Conservation (phyloP, 2,113 vertebrate species). For the Perca schrenkii region DNA sequence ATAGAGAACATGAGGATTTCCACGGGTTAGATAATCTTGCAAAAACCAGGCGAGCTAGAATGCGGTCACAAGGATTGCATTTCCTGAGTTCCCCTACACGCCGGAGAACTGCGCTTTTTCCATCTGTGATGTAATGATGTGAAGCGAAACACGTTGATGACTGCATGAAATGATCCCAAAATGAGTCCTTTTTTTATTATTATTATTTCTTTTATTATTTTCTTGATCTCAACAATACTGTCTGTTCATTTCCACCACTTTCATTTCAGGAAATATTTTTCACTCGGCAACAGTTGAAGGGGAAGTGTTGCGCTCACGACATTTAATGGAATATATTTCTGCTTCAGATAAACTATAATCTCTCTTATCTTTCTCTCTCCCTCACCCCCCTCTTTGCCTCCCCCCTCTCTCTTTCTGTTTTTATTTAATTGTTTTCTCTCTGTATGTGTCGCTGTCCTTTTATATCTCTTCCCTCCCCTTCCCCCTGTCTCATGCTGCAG, state of each 20-base stretch:
- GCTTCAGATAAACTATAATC: conserved; percentile 62
- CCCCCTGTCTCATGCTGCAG: conserved; percentile 61
- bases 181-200: conserved; percentile 2
- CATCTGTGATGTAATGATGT: background rate
- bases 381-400: background rate
- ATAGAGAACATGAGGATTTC: background rate
- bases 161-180: conserved; percentile 28
- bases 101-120: background rate
- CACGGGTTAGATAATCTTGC: background rate
- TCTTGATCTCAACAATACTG: conserved; percentile 21
- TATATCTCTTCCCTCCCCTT: conserved; percentile 23
- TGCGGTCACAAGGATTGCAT: background rate
- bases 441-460: conserved; percentile 14
- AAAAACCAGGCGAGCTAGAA: background rate
- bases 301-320: conserved; percentile 38
- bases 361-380: conserved; percentile 46
- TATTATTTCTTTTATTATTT: background rate
- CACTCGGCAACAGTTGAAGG: conserved; percentile 48
- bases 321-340: conserved; percentile 59
- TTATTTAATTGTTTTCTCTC: background rate
- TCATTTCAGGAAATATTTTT: conserved; percentile 28
- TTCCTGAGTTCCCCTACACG: background rate
- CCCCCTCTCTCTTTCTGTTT: conserved; percentile 12
- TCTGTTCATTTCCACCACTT: conserved; percentile 24
- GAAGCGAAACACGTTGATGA: conserved; percentile 26